These are phyloP conservation scores for Fratercula arctica DNA, from an alignment of 2,797 vertebrate species.

Conservation along the genomic window DNA sequence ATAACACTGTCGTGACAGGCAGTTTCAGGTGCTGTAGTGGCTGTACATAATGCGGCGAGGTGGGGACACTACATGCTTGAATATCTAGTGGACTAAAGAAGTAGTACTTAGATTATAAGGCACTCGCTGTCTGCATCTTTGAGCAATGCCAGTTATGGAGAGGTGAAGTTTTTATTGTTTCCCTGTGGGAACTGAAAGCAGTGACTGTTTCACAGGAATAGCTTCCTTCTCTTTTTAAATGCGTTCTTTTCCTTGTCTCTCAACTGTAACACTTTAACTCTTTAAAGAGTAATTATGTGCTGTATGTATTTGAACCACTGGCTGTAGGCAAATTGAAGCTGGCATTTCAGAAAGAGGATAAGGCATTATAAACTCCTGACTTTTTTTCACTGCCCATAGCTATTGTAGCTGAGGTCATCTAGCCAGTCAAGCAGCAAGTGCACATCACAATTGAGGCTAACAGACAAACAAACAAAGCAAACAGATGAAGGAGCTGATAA, in stretches of 20 bases:
- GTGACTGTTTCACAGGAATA: background rate
- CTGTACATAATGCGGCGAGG: background rate
- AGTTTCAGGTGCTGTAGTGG: background rate
- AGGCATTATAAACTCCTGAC: background rate
- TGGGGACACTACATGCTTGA: background rate
- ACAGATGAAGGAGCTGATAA: background rate
- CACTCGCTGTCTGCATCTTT: background rate
- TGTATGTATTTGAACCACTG: background rate
- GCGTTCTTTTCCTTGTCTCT: background rate
- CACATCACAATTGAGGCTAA: background rate
- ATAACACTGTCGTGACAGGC: background rate
- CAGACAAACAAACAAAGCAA: conserved; percentile 7
- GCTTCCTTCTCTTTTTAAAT: background rate
- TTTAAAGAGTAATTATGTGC: background rate
- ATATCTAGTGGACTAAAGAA: background rate
- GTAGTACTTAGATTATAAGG: background rate
- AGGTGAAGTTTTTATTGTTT: background rate
- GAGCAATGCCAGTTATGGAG: background rate
- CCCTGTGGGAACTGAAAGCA: background rate
- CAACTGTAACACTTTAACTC: background rate
- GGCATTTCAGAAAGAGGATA: conserved; percentile 8
- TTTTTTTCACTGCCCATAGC: background rate
- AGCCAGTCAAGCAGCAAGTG: conserved; percentile 29
- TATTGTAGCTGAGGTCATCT: background rate
- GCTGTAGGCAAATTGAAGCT: conserved; percentile 14